phyloP scores from a whole-genome alignment of 1,140 invertebrate genomes.

The Cherax destructor region DNA sequence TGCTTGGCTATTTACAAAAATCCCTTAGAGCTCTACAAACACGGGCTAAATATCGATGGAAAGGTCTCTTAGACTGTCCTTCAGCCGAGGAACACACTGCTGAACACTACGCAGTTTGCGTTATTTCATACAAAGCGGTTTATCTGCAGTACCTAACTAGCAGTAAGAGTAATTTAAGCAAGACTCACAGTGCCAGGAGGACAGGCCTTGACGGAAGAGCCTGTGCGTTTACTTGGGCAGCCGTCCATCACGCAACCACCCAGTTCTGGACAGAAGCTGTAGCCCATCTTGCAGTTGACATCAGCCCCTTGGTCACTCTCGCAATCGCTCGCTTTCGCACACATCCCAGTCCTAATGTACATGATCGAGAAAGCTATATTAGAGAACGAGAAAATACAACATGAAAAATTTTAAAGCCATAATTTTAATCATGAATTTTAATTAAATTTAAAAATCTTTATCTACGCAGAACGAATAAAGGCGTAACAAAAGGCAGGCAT shows the following conservation, averaged over 20 bases:
- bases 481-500: no score
- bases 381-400: no score
- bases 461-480: no score
- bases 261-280: neutral
- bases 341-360: neutral
- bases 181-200: neutral
- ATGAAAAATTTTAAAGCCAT: no score
- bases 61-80: no score
- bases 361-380: neutral
- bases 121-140: neutral
- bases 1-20: no score
- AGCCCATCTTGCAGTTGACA: neutral
- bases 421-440: no score
- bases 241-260: conserved; percentile 9
- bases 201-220: neutral
- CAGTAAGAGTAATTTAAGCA: neutral
- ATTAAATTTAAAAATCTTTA: no score
- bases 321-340: neutral
- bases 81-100: no score
- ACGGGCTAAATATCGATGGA: no score
- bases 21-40: no score
- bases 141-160: no score
- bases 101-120: neutral
- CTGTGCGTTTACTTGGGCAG: neutral
- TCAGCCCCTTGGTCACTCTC: neutral